A percentile compares a stretch with the other conserved stretches of the same genome.
These are phyloP conservation scores for Agonopterix alstromeriana DNA, from an alignment of 2,888 invertebrate genomes.

Conservation along the genomic window DNA sequence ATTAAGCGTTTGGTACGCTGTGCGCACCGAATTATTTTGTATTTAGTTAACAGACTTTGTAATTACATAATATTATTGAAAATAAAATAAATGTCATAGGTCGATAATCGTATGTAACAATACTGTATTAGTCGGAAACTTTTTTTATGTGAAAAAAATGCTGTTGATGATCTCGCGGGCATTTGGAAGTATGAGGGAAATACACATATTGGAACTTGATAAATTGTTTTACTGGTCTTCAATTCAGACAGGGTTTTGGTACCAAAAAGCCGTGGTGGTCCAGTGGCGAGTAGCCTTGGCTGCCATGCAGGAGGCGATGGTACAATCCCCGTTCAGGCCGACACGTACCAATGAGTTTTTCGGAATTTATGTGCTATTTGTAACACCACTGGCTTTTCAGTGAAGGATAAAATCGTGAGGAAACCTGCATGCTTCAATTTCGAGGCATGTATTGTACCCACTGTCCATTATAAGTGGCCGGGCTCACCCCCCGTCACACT, in stretches of 20 bases:
- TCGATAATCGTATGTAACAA: constrained; percentile 57
- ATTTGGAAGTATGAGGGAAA: constrained; percentile 50
- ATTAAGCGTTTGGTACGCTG: constrained; percentile 64
- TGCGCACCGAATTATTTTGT: constrained; percentile 61
- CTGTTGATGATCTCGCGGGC: constrained; percentile 58
- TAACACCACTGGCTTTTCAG: no score
- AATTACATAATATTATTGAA: constrained; percentile 66
- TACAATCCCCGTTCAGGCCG: no score
- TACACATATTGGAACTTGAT: constrained; percentile 70
- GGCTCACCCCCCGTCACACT: no score
- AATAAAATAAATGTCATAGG: constrained; percentile 48
- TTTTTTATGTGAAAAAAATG: constrained; percentile 70
- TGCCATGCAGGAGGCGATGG: no score
- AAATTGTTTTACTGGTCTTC: constrained; percentile 29
- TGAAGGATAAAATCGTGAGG: no score
- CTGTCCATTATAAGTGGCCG: no score
- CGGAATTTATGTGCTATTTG: no score
- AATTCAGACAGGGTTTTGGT: background rate
- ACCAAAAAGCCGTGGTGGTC: no score
- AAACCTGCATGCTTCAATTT: no score
- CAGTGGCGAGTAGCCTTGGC: no score
- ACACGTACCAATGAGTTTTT: no score
- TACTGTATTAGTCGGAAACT: constrained; percentile 54
- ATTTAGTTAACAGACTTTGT: constrained; percentile 72
- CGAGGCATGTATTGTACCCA: no score